Evolutionary conservation across 2,888 invertebrate species (phyloP).

Genomic region (Lepidochrysops patricia): DNA sequence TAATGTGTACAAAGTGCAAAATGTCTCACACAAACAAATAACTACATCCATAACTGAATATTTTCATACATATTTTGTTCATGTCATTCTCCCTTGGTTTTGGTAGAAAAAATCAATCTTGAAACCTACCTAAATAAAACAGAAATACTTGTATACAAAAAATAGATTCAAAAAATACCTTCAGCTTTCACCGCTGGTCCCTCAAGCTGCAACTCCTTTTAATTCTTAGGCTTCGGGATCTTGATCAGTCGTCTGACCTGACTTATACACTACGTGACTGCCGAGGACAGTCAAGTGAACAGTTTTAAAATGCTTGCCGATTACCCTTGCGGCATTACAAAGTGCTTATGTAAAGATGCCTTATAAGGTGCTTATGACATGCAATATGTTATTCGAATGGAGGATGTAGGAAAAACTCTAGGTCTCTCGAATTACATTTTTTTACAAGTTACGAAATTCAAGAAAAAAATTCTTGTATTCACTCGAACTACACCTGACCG

Average conservation of each 20-base stretch:
- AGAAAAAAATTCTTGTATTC: constrained; percentile 61
- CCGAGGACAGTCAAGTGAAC: constrained; percentile 73
- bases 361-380: constrained; percentile 35
- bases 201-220: constrained; percentile 67
- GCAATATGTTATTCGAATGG: constrained; percentile 39
- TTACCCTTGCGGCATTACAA: constrained; percentile 43
- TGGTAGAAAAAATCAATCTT: constrained; percentile 1
- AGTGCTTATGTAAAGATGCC: constrained; percentile 37
- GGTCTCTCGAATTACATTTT: constrained; percentile 37
- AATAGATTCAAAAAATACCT: constrained; percentile 72
- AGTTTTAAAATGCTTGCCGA: constrained; percentile 69
- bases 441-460: constrained; percentile 46
- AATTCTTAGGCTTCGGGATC: constrained; percentile 69
- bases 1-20: background rate
- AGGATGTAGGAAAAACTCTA: constrained; percentile 36
- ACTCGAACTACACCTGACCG: constrained; percentile 74
- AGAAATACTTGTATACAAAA: constrained; percentile 60
- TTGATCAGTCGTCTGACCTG: constrained; percentile 74
- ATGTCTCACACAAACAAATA: background rate
- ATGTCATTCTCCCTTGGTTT: constrained; percentile 7
- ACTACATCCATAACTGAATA: constrained; percentile 7
- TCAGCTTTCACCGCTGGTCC: constrained; percentile 61
- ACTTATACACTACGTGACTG: constrained; percentile 75
- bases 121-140: constrained; percentile 19
- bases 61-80: background rate